Evolutionary conservation across 2,113 vertebrate species (phyloP).

Genomic region (Chaetura pelagica): DNA sequence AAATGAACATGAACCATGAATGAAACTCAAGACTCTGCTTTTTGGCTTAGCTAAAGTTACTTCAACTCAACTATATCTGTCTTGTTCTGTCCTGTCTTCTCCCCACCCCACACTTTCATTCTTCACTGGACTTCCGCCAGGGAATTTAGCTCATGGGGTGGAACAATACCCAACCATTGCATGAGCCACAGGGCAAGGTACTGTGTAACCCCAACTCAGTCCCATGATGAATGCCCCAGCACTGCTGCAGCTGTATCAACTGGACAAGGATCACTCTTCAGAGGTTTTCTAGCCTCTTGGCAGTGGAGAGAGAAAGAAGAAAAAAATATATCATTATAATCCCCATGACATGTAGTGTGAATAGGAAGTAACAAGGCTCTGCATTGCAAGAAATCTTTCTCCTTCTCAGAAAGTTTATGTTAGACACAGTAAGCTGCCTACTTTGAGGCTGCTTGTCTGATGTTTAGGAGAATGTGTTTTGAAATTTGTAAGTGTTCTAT

Average conservation of each 20-base stretch:
- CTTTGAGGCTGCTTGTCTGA: background rate
- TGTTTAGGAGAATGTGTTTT: background rate
- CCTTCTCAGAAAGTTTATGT: background rate
- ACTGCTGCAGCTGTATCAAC: background rate
- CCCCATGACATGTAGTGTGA: background rate
- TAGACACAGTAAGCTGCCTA: background rate
- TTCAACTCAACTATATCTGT: background rate
- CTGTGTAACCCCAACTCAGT: background rate
- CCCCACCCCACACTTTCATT: background rate
- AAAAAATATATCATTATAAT: background rate
- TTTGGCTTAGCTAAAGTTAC: background rate
- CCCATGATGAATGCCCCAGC: background rate
- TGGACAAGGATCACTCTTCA: background rate
- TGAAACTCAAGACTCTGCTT: background rate
- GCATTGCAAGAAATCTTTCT: background rate
- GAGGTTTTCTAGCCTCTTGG: background rate
- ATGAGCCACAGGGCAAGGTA: accelerated
- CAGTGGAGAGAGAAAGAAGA: background rate
- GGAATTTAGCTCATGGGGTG: background rate
- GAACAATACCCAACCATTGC: background rate
- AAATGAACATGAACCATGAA: background rate
- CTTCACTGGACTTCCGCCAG: background rate
- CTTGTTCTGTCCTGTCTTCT: background rate
- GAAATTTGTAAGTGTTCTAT: background rate
- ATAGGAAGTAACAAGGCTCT: background rate